Conservation (phyloP, 2,797 vertebrate genomes). For the Propithecus perrieri region DNA sequence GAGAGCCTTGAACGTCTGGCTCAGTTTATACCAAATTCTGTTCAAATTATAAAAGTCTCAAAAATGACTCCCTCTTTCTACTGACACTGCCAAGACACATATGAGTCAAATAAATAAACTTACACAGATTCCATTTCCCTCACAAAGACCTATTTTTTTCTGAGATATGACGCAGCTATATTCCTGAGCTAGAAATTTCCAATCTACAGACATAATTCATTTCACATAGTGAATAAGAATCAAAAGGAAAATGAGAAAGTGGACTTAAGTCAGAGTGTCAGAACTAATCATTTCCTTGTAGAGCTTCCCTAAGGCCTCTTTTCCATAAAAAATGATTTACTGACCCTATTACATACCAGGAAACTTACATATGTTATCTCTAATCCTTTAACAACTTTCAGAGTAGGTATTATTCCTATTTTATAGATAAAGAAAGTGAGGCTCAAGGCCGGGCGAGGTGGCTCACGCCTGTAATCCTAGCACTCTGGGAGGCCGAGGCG, state of each 20-base stretch:
- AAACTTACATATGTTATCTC: slow-evolving; percentile 1
- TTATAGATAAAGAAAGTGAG: slow-evolving; percentile 3
- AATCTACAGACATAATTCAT: slow-evolving; percentile 6
- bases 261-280: not conserved
- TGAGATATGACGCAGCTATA: not conserved
- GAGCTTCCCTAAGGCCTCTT: not conserved
- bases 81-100: not conserved
- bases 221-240: slow-evolving; percentile 15
- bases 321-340: slow-evolving; percentile 25
- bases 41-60: not conserved
- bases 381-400: not conserved
- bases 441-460: not conserved
- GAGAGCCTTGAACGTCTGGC: not conserved
- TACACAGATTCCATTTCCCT: not conserved
- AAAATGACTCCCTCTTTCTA: not conserved
- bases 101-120: slow-evolving; percentile 20
- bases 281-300: slow-evolving; percentile 9
- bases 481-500: too few species aligned
- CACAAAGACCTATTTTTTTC: slow-evolving; percentile 5
- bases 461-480: too few species aligned
- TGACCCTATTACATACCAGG: not conserved
- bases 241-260: not conserved
- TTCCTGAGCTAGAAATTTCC: slow-evolving; percentile 19
- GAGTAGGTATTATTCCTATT: not conserved
- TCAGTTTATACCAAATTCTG: not conserved